phyloP scores from a whole-genome alignment of 2,797 vertebrate species.

The Pseudomugil tenellus region DNA sequence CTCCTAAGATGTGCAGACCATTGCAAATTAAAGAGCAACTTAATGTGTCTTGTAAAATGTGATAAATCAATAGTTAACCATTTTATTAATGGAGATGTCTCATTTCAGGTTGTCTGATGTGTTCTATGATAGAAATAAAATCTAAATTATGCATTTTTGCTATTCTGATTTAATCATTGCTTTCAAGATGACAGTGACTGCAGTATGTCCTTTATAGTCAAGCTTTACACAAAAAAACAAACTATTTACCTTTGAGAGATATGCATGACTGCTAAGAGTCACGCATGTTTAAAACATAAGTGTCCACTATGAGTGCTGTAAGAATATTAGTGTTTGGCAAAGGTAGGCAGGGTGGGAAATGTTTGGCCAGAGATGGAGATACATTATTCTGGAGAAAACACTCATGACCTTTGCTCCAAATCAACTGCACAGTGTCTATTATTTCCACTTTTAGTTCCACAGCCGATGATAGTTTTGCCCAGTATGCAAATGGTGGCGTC shows the following conservation, averaged over 20 bases:
- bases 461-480: conserved; percentile 20
- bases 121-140: background rate
- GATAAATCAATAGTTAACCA: background rate
- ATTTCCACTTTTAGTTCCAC: conserved; percentile 60
- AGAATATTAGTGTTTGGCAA: conserved; percentile 49
- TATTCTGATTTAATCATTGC: background rate
- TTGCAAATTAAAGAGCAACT: conserved; percentile 23
- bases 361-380: conserved; percentile 63
- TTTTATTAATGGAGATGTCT: background rate
- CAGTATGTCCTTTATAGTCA: too few relatives aligned
- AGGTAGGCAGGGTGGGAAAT: conserved; percentile 30
- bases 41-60: background rate
- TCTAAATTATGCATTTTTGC: background rate
- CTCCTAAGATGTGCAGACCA: conserved; percentile 18
- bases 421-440: conserved; percentile 49
- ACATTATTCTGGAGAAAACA: conserved; percentile 52
- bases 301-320: background rate
- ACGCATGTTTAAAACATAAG: conserved; percentile 2
- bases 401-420: conserved; percentile 71
- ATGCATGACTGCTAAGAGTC: conserved; percentile 5
- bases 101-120: background rate
- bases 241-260: background rate
- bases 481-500: conserved; percentile 32
- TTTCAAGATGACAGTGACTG: background rate
- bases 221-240: background rate